Evolutionary conservation across 1,140 invertebrate genomes (phyloP).

Genomic region (Subanguina moxae): DNA sequence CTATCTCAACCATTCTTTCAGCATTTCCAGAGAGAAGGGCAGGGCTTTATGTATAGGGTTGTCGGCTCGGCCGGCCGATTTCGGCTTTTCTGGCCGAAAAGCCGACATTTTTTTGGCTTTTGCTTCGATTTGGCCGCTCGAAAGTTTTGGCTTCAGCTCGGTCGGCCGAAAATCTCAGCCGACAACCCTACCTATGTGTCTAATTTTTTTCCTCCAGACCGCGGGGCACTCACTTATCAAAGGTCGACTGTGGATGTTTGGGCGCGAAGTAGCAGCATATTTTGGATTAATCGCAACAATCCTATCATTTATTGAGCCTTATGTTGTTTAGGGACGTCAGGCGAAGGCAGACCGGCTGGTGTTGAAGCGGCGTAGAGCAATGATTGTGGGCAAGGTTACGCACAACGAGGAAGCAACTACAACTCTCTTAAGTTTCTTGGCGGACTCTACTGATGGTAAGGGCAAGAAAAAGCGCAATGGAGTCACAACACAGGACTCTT

Average conservation of each 20-base stretch:
- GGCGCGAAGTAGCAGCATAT: not conserved
- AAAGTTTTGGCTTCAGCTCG: too few species aligned
- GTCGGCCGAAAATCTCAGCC: too few species aligned
- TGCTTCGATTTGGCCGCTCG: too few species aligned
- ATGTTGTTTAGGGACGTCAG: conserved; percentile 48
- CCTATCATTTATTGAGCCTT: not conserved
- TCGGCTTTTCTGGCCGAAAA: too few species aligned
- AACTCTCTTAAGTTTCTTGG: conserved; percentile 45
- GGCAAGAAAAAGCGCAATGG: conserved; percentile 25
- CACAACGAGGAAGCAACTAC: conserved; percentile 55
- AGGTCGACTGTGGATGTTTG: not conserved
- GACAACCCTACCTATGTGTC: too few species aligned
- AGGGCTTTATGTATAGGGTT: too few species aligned
- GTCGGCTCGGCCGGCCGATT: too few species aligned
- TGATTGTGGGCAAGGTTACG: conserved; percentile 45
- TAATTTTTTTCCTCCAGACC: too few species aligned
- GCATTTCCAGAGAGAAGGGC: too few species aligned
- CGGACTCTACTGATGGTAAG: conserved; percentile 16
- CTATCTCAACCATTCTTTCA: too few species aligned
- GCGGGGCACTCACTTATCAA: too few species aligned
- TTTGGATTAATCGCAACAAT: not conserved
- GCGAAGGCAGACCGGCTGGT: conserved; percentile 50
- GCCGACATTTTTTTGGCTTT: too few species aligned
- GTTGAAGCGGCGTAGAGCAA: conserved; percentile 44
- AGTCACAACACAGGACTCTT: not conserved